Percentiles rank a stretch among this genome's conserved stretches.
These are phyloP conservation scores for Gonioctena quinquepunctata DNA, from an alignment of 1,140 invertebrate species.

Conservation along the genomic window DNA sequence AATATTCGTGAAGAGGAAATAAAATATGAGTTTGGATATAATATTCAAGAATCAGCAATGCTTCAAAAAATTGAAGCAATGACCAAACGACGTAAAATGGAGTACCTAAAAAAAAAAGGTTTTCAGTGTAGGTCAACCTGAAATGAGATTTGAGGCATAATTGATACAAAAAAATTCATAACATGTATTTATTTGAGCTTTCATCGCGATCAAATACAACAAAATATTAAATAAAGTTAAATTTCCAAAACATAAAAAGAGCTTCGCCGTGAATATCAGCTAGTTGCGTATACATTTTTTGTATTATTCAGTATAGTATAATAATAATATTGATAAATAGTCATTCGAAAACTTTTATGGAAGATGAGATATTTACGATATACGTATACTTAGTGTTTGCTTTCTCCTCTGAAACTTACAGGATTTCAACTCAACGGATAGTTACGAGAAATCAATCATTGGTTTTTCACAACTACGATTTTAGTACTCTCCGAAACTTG, in stretches of 20 bases:
- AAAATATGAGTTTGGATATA: no score
- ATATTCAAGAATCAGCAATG: no score
- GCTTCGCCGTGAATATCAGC: constrained; percentile 56
- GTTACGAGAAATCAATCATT: constrained; percentile 20
- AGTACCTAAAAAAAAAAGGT: no score
- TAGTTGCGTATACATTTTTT: constrained; percentile 57
- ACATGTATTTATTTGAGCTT: constrained; percentile 58
- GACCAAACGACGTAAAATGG: no score
- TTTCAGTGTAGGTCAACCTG: no score
- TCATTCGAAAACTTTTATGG: constrained; percentile 55
- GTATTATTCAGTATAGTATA: constrained; percentile 56
- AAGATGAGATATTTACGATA: constrained; percentile 56
- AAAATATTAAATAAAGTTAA: constrained; percentile 57
- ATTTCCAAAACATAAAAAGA: constrained; percentile 55
- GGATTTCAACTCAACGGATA: constrained; percentile 14
- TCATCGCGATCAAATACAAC: constrained; percentile 58
- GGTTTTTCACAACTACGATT: constrained; percentile 24
- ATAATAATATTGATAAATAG: constrained; percentile 53
- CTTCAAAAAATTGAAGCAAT: no score
- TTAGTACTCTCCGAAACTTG: constrained; percentile 34
- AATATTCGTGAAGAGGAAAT: no score
- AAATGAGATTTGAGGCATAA: no score
- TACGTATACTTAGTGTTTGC: constrained; percentile 56
- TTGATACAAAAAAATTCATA: constrained; percentile 38
- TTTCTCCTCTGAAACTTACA: constrained; percentile 12